Evolutionary conservation across 2,797 vertebrate genomes (phyloP).

Genomic region (Spondyliosoma cantharus): DNA sequence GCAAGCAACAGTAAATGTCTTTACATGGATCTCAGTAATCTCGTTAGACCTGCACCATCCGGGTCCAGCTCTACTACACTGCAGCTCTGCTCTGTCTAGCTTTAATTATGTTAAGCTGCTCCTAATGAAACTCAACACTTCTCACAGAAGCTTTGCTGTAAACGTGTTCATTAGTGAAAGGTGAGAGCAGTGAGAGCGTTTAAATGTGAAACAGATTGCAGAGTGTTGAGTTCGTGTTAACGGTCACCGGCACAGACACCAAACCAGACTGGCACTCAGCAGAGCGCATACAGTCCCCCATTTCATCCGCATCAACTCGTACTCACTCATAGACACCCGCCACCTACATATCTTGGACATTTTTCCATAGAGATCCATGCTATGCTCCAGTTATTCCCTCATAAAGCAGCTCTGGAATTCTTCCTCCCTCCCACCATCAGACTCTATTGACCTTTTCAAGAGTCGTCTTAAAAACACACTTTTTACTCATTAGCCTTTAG

Average conservation of each 20-base stretch:
- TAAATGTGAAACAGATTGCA: conserved; percentile 1
- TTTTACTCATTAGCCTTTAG: too few relatives aligned
- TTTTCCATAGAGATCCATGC: too few relatives aligned
- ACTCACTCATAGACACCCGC: too few relatives aligned
- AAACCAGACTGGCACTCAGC: neutral
- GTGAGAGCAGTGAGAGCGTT: neutral
- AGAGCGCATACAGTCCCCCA: too few relatives aligned
- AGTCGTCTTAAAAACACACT: too few relatives aligned
- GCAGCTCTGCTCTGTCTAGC: neutral
- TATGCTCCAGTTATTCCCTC: too few relatives aligned
- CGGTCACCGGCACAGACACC: neutral
- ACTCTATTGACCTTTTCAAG: too few relatives aligned
- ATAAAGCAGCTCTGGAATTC: too few relatives aligned
- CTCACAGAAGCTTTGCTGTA: neutral
- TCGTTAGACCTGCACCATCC: neutral
- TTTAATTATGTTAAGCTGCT: conserved; percentile 9
- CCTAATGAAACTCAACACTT: conserved; percentile 7
- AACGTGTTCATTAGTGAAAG: neutral
- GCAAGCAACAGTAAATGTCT: neutral
- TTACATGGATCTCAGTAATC: conserved; percentile 1
- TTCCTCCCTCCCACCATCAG: too few relatives aligned
- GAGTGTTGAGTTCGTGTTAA: neutral
- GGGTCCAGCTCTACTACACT: neutral
- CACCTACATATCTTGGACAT: too few relatives aligned
- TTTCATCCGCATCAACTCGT: too few relatives aligned